These are phyloP conservation scores for Polypterus bichir DNA, from an alignment of 2,113 vertebrate genomes.

Conservation along the genomic window DNA sequence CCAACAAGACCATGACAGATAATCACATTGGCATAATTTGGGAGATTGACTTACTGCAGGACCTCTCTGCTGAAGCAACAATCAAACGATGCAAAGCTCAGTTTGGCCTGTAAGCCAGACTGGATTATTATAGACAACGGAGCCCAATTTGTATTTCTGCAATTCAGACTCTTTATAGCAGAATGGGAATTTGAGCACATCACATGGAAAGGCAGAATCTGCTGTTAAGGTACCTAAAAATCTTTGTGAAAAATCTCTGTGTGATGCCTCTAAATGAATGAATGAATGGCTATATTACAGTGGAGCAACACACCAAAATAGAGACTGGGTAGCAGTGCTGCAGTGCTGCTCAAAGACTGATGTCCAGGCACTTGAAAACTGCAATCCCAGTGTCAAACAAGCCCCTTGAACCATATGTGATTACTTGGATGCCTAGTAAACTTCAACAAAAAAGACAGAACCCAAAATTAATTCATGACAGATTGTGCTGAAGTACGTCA, in stretches of 20 bases:
- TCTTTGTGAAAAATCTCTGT: constrained; percentile 2
- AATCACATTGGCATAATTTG: background rate
- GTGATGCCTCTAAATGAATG: background rate
- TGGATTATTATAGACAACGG: constrained; percentile 6
- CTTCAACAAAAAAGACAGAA: too few species aligned
- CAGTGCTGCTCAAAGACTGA: constrained; percentile 10
- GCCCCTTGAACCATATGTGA: too few species aligned
- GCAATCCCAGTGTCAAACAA: too few species aligned
- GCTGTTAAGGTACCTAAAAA: constrained; percentile 11
- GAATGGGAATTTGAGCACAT: constrained; percentile 7
- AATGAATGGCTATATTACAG: constrained; percentile 8
- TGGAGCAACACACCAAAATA: constrained; percentile 5
- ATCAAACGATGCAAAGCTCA: constrained; percentile 10
- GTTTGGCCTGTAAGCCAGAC: constrained; percentile 10
- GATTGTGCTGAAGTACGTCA: too few species aligned
- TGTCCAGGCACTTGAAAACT: constrained; percentile 10
- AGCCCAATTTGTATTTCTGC: constrained; percentile 2
- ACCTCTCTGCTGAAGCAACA: constrained; percentile 9
- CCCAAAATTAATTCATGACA: too few species aligned
- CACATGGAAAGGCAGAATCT: constrained; percentile 11
- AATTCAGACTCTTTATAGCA: background rate
- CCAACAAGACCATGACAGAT: too few species aligned
- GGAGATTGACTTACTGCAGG: constrained; percentile 14
- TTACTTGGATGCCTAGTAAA: too few species aligned
- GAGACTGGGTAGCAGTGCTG: constrained; percentile 13